phyloP scores from a whole-genome alignment of 2,888 invertebrate genomes.

The Amblyteles armatorius region DNA sequence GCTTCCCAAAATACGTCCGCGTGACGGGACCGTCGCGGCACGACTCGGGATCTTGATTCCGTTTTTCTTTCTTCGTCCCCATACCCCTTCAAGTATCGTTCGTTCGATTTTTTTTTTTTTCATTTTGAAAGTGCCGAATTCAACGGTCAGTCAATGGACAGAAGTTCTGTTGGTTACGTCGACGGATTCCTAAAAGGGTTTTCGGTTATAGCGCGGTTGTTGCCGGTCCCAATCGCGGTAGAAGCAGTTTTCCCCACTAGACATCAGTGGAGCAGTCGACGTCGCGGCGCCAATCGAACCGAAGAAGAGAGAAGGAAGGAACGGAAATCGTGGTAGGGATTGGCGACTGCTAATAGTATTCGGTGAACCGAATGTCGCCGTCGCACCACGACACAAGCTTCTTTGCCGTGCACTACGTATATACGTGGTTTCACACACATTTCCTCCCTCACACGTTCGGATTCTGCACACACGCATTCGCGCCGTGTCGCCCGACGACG shows the following conservation, averaged over 20 bases:
- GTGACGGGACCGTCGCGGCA: slow-evolving; percentile 44
- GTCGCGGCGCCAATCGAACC: slow-evolving; percentile 63
- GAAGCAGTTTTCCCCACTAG: slow-evolving; percentile 43
- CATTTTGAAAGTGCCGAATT: neutral
- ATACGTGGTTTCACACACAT: slow-evolving; percentile 9
- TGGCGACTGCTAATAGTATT: slow-evolving; percentile 65
- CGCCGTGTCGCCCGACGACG: slow-evolving; percentile 21
- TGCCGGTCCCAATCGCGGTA: slow-evolving; percentile 39
- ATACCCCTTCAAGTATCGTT: neutral
- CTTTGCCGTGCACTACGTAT: neutral
- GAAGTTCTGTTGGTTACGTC: neutral
- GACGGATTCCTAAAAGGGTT: slow-evolving; percentile 18
- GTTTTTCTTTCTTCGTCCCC: slow-evolving; percentile 8
- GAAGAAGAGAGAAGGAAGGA: slow-evolving; percentile 50
- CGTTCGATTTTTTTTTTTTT: slow-evolving; percentile 18
- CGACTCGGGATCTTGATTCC: slow-evolving; percentile 19
- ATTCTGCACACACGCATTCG: slow-evolving; percentile 30
- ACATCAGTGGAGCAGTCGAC: slow-evolving; percentile 53
- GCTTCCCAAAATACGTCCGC: slow-evolving; percentile 20
- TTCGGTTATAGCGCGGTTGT: slow-evolving; percentile 6
- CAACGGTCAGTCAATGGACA: neutral
- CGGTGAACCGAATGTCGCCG: slow-evolving; percentile 61
- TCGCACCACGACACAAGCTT: slow-evolving; percentile 53
- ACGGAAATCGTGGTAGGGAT: slow-evolving; percentile 53
- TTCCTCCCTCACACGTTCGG: slow-evolving; percentile 16